Evolutionary conservation across 2,888 invertebrate species (phyloP), one percentile per base, ranked within the genome.

Genomic region (Drosophila cognata): DNA sequence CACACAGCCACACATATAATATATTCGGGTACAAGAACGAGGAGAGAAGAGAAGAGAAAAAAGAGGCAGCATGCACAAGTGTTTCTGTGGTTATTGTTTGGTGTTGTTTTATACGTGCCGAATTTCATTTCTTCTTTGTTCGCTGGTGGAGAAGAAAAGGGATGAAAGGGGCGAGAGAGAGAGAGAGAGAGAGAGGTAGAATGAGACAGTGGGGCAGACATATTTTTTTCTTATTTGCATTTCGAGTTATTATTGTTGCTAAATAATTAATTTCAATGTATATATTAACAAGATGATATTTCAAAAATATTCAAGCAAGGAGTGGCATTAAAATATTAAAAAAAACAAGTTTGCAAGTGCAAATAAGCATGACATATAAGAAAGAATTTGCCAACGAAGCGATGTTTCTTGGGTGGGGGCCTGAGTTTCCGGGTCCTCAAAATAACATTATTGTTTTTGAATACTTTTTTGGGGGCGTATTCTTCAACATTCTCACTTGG

Each of bases 71-170:
- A 82, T 71, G 71, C 73, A 80, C 84, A 83, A 84, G 89, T 83
- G 89, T 58, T 80, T 79, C 61, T 65, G 61, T 79, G 60, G 58
- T 38, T 36, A 36, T 50, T 33, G 25, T 31, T 29, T 33, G 33
- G 29, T 25, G 35, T 28, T 29, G 52, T 75, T 46, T 52, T 0
- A 51, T 35, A 71, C 53, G 43, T 79, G 78, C 66, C 69, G 74
- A 85, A 80, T 68, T 80, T 77, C 59, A 64, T 71, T 82, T 76
- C 64, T 73, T 77, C 84, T 82, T 82, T 80, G 71, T 82, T 71
- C 68, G 64, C 65, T 72, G 81, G 13, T 66, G 51, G 58, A 53
- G 35, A 64, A 68, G 51, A 69, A 66, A 56, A 72, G 35, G 64
- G 52, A 33, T 46, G 38, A 58, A 43, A n/a, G 53, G 46, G 16